Base-by-base conservation (phyloP, 2,888 invertebrate genomes). In the Sclerodermus sp. region DNA sequence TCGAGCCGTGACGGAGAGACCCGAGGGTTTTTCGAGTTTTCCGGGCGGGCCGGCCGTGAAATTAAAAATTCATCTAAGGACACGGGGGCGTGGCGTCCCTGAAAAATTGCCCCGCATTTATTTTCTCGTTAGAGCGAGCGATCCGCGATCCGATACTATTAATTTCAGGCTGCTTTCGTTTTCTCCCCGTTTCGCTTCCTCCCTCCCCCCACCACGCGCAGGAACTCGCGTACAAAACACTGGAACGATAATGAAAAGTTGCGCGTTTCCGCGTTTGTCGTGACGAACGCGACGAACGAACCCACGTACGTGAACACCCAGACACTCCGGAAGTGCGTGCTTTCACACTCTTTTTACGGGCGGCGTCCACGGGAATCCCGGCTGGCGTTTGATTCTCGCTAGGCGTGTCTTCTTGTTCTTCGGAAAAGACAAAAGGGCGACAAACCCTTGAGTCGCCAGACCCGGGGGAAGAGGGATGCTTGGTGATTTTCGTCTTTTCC, bases 61-160 rank as follows among this genome's bases (percentile, higher is more conserved):
- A 65, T 65, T 61, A 65, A 65, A 65, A 65, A 66, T 65, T 65
- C 66, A 61, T 65, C 54, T 57, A 44, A 47, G 37, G 15, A 38
- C 47, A 47, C 13, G 44, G 45, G 37, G 55, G 55, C 55, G 64
- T 58, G 57, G 55, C 47, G 36, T 49, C 60, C 34, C 51, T 64
- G 62, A 66, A 66, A 66, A 58, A 66, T 66, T 58, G 62, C 55
- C 56, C 50, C 47, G 57, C 56, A 66, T 62, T 66, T 66, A 66
- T 66, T 66, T 66, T 44, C 62, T 66, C 66, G 62, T 66, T 66
- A 66, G 51, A 52, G 50, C 17, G 32, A 36, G 30, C 42, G 29
- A 41, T 53, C 53, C 55, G 50, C 56, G 55, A 62, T 54, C 56
- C 50, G 51, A 58, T 58, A 61, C 57, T 58, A 57, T 57, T 62